Base-by-base conservation (phyloP, 2,113 vertebrate genomes). In the Oreochromis spilurus region DNA sequence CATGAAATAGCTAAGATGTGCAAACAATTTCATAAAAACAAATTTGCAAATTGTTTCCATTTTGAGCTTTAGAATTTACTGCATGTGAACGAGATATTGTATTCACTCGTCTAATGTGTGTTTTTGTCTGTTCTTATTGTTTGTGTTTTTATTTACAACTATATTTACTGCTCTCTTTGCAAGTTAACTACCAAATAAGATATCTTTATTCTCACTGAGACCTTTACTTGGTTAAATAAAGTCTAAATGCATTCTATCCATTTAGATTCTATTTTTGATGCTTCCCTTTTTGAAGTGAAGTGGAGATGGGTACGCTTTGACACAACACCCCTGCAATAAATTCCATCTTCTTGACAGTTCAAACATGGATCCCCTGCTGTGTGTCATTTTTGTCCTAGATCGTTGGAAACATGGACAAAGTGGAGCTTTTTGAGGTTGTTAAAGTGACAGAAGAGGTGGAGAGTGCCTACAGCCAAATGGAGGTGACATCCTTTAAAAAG, bases 391-490 rank as follows among this genome's bases (percentile, higher is more conserved):
- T 11, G 53, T 55, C 43, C 6, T 50, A 81, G 78, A 79, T 62
- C 21, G 81, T 60, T 81, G 24, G 84, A 81, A 75, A 36, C 83
- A 88, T 94, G 90, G 93, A 95, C 62, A 98, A 98, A 96, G 97
- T 98, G 89, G 95, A 97, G 86, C 90, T 97, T 2, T 98, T 96
- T 85, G 97, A 98, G 90, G 97, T 98, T 92, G 96, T 97, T 26
- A 98, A 97, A 89, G 96, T 98, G 72, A 97, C 97, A 82, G 98
- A 98, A 89, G 97, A 98, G 86, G 97, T 97, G 88, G 98, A 99
- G 88, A 96, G 95, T 92, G 94, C 95, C 91, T 97, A 96, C 90
- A 97, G 93, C 16, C 96, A 97, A 0, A 38, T 96, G 0, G 97
- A 97, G 16, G 96, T 95, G 0, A 96, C 97, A 19, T 96, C 97